phyloP scores from a whole-genome alignment of 2,797 vertebrate genomes.

The Acrossocheilus fasciatus region DNA sequence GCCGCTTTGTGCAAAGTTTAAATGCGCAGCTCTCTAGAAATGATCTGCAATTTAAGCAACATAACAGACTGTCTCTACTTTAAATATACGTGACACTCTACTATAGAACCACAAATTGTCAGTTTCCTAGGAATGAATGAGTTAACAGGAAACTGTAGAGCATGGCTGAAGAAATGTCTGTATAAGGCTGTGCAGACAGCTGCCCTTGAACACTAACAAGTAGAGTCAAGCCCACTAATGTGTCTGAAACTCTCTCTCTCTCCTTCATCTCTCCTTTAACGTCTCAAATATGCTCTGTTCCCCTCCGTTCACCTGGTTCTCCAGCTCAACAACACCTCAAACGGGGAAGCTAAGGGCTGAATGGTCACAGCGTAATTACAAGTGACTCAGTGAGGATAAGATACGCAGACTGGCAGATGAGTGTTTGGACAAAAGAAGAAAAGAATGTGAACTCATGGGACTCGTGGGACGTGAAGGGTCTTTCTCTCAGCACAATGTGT shows the following conservation, averaged over 20 bases:
- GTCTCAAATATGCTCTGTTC: constrained; percentile 36
- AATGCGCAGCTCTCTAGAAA: neutral
- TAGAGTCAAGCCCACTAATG: constrained; percentile 74
- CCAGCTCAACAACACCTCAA: neutral
- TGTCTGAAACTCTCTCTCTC: constrained; percentile 53
- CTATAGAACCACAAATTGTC: constrained; percentile 8
- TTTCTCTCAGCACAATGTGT: constrained; percentile 17
- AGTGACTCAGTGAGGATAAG: constrained; percentile 23
- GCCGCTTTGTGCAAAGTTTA: neutral
- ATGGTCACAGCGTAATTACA: constrained; percentile 26
- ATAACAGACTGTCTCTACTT: neutral
- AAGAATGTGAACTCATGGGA: constrained; percentile 28
- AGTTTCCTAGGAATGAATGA: constrained; percentile 61
- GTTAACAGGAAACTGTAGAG: constrained; percentile 80
- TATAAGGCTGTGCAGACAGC: constrained; percentile 77
- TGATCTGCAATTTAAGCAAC: neutral
- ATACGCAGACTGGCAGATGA: constrained; percentile 13
- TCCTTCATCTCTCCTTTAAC: constrained; percentile 64
- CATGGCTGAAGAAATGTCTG: constrained; percentile 76
- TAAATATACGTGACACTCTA: neutral
- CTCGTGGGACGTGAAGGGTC: constrained; percentile 27
- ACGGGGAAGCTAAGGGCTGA: neutral
- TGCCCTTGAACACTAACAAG: constrained; percentile 76
- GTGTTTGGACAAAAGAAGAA: constrained; percentile 42
- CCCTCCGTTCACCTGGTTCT: constrained; percentile 27